Evolutionary conservation across 2,797 vertebrate species (phyloP).

Genomic region (Enteromius viviparus): DNA sequence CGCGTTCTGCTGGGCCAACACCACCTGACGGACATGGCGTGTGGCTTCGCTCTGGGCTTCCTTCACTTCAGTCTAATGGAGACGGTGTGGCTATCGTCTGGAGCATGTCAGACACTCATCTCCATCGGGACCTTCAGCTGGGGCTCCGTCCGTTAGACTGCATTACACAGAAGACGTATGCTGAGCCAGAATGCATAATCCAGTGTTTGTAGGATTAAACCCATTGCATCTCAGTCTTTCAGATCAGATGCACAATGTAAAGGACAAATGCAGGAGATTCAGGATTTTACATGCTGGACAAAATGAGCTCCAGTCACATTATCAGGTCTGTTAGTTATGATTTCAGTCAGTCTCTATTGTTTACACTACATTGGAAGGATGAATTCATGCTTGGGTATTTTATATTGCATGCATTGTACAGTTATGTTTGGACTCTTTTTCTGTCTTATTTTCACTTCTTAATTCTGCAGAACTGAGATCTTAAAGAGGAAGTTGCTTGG

Average conservation of each 20-base stretch:
- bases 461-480: neutral
- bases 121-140: constrained; percentile 86
- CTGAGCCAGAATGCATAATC: neutral
- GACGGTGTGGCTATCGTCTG: constrained; percentile 92
- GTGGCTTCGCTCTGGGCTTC: constrained; percentile 89
- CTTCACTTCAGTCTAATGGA: constrained; percentile 94
- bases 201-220: neutral
- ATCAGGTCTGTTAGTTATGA: neutral
- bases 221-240: neutral
- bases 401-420: neutral
- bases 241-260: neutral
- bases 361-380: neutral
- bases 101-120: constrained; percentile 91
- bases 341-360: neutral
- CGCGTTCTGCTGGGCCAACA: constrained; percentile 91
- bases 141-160: constrained; percentile 71
- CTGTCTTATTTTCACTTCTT: constrained; percentile 9
- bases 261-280: neutral
- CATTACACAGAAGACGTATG: neutral
- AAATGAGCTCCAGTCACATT: neutral
- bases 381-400: neutral
- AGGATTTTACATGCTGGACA: neutral
- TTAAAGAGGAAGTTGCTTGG: neutral
- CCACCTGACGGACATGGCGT: constrained; percentile 91
- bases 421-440: neutral